These are phyloP conservation scores for Melanophora roralis DNA, from an alignment of 2,888 invertebrate genomes.

Conservation along the genomic window DNA sequence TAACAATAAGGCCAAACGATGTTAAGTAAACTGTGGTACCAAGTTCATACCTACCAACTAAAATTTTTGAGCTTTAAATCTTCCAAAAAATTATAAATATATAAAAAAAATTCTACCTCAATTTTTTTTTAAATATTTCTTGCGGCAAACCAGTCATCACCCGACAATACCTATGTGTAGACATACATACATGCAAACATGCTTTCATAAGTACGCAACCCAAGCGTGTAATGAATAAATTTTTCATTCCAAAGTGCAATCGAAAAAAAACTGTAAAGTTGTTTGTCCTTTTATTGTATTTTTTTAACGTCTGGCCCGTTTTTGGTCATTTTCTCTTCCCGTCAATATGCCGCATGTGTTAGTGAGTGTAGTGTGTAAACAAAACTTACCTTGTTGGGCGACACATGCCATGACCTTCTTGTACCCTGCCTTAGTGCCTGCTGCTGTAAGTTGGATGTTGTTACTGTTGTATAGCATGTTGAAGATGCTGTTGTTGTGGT, in stretches of 20 bases:
- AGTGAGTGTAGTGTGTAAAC: conserved; percentile 13
- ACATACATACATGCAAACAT: no score
- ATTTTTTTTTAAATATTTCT: no score
- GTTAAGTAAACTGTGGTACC: no score
- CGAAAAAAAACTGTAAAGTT: conserved; percentile 4
- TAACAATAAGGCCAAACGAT: no score
- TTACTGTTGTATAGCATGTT: conserved; percentile 39
- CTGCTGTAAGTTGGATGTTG: conserved; percentile 54
- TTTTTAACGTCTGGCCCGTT: neutral
- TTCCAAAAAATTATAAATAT: no score
- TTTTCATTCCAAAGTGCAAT: conserved; percentile 35
- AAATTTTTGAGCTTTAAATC: no score
- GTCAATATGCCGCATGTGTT: neutral
- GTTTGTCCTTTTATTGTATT: neutral
- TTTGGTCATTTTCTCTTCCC: conserved; percentile 17
- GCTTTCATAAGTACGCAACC: conserved; percentile 60
- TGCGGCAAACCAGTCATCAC: no score
- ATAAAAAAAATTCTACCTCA: no score
- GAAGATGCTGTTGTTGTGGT: conserved; percentile 56
- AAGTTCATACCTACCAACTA: no score
- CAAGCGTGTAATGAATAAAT: conserved; percentile 72
- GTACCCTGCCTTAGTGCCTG: conserved; percentile 78
- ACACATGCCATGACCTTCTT: conserved; percentile 83
- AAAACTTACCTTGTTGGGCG: conserved; percentile 82
- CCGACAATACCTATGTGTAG: neutral